Evolutionary conservation across 2,113 vertebrate species (phyloP), one percentile per base, ranked within the genome.

Genomic region (Dicaeum eximium): DNA sequence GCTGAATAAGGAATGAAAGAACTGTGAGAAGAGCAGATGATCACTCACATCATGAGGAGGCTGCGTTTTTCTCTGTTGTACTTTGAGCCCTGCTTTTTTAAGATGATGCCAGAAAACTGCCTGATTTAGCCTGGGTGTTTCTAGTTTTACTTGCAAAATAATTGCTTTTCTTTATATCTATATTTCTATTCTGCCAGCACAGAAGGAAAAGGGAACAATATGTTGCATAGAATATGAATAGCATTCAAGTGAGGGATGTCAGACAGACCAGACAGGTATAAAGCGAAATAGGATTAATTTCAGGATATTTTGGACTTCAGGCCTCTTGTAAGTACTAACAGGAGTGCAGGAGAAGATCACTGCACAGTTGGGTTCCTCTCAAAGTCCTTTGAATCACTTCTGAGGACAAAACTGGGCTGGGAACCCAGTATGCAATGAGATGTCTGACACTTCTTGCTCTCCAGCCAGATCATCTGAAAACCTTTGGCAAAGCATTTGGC

Each of bases 401-500:
- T 90, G 92, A 85, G 82, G 69, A 51, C 81, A 92, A 51, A 92
- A 82, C 88, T 62, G 78, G 87, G 92, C 85, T 90, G 93, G 71
- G 92, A 94, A 94, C 87, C 88, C 51, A 40, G 42, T 93, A 93
- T 92, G 60, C 88, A 44, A 10, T 35, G 93, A 93, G 74, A 62
- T 4, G 94, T 97, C 93, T 95, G 94, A 88, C 79, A 16, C 90
- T 94, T 92, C 93, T 88, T 83, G 87, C 90, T 93, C 94, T 96
- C 50, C 93, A 93, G 90, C 93, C 93, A 96, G 95, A 95, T 91
- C 92, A 90, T 38, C 82, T 90, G 95, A 91, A 90, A 95, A 70
- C 64, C 74, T 80, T 85, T 96, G 95, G 96, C 94, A 92, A 58
- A 62, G 90, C 70, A 2, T 61, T 95, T 96, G 93, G 92, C 85